Conservation (phyloP, 2,888 invertebrate genomes). For the Pilophorus perplexus region DNA sequence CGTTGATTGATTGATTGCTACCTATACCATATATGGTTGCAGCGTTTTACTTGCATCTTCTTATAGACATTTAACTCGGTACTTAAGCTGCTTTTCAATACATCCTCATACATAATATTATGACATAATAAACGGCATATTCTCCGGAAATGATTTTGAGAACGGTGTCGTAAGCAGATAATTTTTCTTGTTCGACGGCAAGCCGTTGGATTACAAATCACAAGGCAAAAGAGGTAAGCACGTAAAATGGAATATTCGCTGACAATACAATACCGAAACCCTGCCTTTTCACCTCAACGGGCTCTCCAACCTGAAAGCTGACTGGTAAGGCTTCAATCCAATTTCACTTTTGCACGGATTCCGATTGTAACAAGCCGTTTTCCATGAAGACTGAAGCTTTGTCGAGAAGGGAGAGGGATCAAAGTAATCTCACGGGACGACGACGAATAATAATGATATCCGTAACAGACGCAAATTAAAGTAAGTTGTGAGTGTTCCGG, state of each 20-base stretch:
- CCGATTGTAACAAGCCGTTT: conserved; percentile 37
- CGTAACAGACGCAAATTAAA: too few relatives aligned
- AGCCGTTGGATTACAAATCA: conserved; percentile 35
- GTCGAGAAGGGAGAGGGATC: neutral
- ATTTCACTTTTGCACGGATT: conserved; percentile 42
- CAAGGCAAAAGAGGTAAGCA: neutral
- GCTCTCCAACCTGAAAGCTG: neutral
- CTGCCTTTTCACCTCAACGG: neutral
- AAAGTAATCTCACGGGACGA: neutral
- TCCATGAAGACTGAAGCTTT: neutral
- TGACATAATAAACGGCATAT: too few relatives aligned
- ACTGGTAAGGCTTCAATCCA: conserved; percentile 42
- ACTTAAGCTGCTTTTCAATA: too few relatives aligned
- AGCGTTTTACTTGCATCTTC: too few relatives aligned
- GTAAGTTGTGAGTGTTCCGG: too few relatives aligned
- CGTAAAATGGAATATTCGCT: conserved; percentile 25
- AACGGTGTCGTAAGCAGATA: conserved; percentile 27
- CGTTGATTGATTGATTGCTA: neutral
- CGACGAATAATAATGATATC: neutral
- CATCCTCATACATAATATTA: too few relatives aligned
- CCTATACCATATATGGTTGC: neutral
- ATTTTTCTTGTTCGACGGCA: conserved; percentile 1
- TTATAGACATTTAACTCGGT: too few relatives aligned
- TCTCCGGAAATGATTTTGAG: too few relatives aligned
- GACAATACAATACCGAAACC: conserved; percentile 17